Evolutionary conservation across 1,140 invertebrate species (phyloP).

Genomic region (Atta cephalotes): DNA sequence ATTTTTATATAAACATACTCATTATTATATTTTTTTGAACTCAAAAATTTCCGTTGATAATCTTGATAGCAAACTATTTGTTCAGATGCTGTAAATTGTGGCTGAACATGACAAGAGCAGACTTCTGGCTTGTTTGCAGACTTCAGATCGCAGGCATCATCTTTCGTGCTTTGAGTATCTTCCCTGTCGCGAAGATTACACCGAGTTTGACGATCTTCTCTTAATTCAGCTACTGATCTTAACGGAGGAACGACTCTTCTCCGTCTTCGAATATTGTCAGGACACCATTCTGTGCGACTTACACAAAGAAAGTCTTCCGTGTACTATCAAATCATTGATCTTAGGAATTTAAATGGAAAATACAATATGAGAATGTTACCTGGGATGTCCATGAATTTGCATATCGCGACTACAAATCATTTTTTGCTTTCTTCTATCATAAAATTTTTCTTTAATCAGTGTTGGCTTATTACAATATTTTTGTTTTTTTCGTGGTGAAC

Average conservation of each 20-base stretch:
- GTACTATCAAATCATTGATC: not conserved
- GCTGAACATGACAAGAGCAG: constrained; percentile 24
- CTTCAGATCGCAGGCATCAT: not conserved
- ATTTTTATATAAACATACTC: not conserved
- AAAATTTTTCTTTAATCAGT: constrained; percentile 14
- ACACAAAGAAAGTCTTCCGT: not conserved
- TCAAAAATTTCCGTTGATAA: not conserved
- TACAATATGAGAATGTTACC: not conserved
- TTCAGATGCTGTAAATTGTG: constrained; percentile 1
- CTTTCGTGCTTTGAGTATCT: not conserved
- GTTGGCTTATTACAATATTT: constrained; percentile 38
- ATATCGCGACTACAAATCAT: not conserved
- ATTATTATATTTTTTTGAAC: not conserved
- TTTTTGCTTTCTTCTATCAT: constrained; percentile 6
- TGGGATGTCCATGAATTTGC: not conserved
- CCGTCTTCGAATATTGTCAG: not conserved
- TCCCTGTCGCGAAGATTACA: not conserved
- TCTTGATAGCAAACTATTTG: not conserved
- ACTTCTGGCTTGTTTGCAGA: constrained; percentile 23
- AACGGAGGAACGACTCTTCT: not conserved
- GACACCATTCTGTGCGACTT: not conserved
- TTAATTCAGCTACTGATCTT: not conserved
- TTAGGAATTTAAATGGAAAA: not conserved
- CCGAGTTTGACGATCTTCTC: constrained; percentile 16
- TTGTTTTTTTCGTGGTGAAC: constrained; percentile 6